phyloP scores from a whole-genome alignment of 2,113 vertebrate genomes.

The Phocoena phocoena region DNA sequence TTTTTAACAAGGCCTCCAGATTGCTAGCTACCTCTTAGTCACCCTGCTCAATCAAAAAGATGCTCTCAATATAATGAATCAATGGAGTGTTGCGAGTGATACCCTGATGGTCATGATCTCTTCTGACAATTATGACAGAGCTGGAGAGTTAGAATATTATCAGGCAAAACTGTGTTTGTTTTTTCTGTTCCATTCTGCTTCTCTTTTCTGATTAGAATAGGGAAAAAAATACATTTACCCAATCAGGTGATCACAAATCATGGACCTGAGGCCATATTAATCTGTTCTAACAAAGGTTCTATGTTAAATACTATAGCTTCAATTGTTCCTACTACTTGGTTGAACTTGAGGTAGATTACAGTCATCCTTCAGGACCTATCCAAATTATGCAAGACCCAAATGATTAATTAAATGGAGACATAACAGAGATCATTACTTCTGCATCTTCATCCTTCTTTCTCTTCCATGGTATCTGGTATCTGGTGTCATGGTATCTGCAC shows the following conservation, averaged over 20 bases:
- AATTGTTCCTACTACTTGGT: not conserved
- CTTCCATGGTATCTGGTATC: not conserved
- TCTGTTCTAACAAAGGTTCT: not conserved
- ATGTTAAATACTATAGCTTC: not conserved
- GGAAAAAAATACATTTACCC: not conserved
- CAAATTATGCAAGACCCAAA: not conserved
- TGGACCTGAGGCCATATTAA: not conserved
- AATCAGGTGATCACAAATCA: not conserved
- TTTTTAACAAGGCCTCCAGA: not conserved
- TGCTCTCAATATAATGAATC: not conserved
- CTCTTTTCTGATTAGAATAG: not conserved
- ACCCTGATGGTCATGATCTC: not conserved
- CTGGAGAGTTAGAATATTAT: not conserved
- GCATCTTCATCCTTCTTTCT: not conserved
- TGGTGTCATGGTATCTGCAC: no score
- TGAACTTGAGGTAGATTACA: not conserved
- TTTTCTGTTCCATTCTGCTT: not conserved
- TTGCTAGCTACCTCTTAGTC: not conserved
- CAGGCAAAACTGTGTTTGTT: not conserved
- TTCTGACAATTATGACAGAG: not conserved
- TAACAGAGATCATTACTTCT: not conserved
- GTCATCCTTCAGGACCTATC: not conserved
- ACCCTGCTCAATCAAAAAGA: not conserved
- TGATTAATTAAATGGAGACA: not conserved
- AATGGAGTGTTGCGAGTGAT: not conserved